Conservation (phyloP, 2,888 invertebrate species). For the Thysanoteuthis rhombus region DNA sequence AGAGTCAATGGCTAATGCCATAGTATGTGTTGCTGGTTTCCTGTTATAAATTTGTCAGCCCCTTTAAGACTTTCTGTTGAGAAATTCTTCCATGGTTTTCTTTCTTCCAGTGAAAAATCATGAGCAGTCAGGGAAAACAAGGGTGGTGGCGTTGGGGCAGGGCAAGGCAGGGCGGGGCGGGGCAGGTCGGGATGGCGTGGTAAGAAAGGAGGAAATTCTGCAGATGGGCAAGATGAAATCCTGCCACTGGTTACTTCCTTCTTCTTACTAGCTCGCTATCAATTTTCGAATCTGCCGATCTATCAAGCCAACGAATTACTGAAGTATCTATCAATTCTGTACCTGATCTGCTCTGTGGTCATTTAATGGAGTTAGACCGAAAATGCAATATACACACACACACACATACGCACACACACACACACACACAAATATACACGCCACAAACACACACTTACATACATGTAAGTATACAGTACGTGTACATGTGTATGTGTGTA, state of each 20-base stretch:
- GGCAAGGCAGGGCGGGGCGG: not conserved
- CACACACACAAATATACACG: too few relatives aligned
- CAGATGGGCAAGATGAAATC: not conserved
- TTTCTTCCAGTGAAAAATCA: not conserved
- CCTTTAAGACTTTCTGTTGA: not conserved
- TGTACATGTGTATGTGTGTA: too few relatives aligned
- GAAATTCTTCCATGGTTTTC: not conserved
- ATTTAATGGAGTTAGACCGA: too few relatives aligned
- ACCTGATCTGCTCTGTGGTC: too few relatives aligned
- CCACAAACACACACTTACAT: too few relatives aligned
- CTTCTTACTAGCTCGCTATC: not conserved
- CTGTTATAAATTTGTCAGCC: not conserved
- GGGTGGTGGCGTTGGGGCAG: too few relatives aligned
- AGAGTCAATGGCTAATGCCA: not conserved
- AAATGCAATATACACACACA: too few relatives aligned
- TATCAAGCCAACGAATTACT: not conserved
- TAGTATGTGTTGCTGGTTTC: not conserved
- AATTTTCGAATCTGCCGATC: not conserved
- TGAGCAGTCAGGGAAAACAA: not conserved
- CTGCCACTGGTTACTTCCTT: not conserved
- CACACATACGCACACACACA: too few relatives aligned
- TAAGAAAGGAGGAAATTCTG: not conserved
- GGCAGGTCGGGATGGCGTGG: not conserved
- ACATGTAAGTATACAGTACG: too few relatives aligned
- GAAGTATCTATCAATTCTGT: not conserved